Conservation (phyloP, 2,888 invertebrate species). For the Scaptomyza reducta region DNA sequence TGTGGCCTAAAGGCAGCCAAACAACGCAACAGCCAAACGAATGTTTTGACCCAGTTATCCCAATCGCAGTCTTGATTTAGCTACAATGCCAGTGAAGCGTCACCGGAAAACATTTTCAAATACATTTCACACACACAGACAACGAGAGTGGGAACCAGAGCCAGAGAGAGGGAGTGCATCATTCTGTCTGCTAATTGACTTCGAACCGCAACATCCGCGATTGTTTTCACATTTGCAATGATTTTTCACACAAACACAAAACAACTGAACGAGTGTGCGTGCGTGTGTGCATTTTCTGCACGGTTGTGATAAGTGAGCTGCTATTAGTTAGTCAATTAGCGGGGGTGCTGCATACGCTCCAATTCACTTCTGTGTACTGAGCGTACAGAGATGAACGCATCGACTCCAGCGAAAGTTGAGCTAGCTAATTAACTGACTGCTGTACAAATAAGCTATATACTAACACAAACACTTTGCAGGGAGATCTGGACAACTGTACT, state of each 20-base stretch:
- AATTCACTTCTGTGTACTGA: constrained; percentile 52
- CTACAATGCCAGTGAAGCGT: constrained; percentile 28
- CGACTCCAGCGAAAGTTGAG: constrained; percentile 55
- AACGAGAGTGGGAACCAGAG: neutral
- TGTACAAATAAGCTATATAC: neutral
- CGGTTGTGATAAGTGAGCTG: constrained; percentile 68
- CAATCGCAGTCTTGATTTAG: constrained; percentile 25
- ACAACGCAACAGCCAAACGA: neutral
- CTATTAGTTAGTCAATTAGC: constrained; percentile 75
- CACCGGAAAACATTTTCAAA: constrained; percentile 53
- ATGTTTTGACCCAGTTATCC: constrained; percentile 51
- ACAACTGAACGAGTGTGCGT: neutral
- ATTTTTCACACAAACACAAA: constrained; percentile 53
- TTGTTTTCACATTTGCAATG: constrained; percentile 77
- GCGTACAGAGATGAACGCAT: constrained; percentile 57
- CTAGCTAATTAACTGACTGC: constrained; percentile 52
- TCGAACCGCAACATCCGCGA: constrained; percentile 74
- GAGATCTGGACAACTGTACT: constrained; percentile 88
- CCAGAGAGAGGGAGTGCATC: constrained; percentile 56
- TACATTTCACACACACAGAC: constrained; percentile 41
- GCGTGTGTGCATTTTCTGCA: constrained; percentile 23
- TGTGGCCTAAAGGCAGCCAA: constrained; percentile 1
- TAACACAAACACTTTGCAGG: constrained; percentile 82
- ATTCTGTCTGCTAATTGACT: constrained; percentile 73
- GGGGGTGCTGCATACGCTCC: constrained; percentile 55